These are phyloP conservation scores for Dromiciops gliroides DNA, from an alignment of 2,113 vertebrate species.

Conservation along the genomic window DNA sequence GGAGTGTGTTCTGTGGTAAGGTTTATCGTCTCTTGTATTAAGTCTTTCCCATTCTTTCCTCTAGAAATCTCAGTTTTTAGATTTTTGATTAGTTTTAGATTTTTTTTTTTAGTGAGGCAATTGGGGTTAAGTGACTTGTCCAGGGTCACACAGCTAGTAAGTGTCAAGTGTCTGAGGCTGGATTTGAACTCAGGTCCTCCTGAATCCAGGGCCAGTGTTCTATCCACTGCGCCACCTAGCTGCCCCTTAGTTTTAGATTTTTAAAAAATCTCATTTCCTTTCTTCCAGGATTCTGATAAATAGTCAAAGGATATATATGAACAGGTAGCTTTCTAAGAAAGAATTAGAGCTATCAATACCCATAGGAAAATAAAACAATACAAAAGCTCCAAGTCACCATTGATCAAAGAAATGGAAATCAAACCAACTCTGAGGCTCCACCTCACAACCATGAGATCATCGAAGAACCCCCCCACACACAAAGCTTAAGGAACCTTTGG, in stretches of 20 bases:
- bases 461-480: neutral
- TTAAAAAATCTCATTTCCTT: neutral
- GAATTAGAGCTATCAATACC: neutral
- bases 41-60: neutral
- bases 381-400: neutral
- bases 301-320: neutral
- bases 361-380: too few relatives aligned
- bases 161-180: too few relatives aligned
- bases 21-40: neutral
- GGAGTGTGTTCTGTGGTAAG: neutral
- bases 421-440: neutral
- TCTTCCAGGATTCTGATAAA: neutral
- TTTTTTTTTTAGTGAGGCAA: too few relatives aligned
- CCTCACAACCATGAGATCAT: neutral
- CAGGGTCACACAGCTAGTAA: too few relatives aligned
- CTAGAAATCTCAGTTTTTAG: neutral
- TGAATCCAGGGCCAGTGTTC: too few relatives aligned
- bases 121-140: too few relatives aligned
- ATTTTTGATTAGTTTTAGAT: too few relatives aligned
- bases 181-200: too few relatives aligned
- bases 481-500: neutral
- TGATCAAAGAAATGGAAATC: neutral
- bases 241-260: too few relatives aligned
- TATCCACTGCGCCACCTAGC: too few relatives aligned
- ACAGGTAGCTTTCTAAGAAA: neutral